Percentiles rank a stretch among this genome's conserved stretches.
Evolutionary conservation across 2,113 vertebrate genomes (phyloP).

Genomic region (Perognathus longimembris): DNA sequence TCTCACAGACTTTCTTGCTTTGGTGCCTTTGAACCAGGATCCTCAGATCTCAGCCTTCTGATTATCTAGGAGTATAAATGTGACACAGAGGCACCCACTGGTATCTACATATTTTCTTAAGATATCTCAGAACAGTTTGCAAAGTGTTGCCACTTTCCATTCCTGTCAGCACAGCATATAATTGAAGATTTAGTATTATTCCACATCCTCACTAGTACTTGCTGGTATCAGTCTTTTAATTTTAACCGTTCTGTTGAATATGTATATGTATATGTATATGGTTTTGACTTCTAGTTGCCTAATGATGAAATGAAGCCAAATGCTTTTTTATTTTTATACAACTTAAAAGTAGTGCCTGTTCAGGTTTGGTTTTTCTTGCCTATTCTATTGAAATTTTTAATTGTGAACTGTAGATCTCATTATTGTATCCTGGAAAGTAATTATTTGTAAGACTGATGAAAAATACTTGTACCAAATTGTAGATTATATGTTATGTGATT

Average conservation of each 20-base stretch:
- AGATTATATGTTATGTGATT: not conserved
- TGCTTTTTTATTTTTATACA: not conserved
- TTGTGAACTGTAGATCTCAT: not conserved
- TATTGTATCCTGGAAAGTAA: not conserved
- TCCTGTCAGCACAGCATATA: not conserved
- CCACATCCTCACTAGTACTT: not conserved
- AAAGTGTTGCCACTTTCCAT: not conserved
- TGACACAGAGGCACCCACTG: no score
- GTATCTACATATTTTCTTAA: not conserved
- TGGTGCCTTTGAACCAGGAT: no score
- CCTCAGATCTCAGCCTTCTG: no score
- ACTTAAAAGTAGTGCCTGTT: not conserved
- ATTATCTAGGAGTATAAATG: no score
- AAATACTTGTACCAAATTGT: not conserved
- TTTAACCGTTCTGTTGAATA: not conserved
- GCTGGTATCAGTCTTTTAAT: not conserved
- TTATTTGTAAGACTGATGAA: not conserved
- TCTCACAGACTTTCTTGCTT: no score
- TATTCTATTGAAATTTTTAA: not conserved
- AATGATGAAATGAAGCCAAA: not conserved
- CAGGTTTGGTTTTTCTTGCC: not conserved
- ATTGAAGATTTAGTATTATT: not conserved
- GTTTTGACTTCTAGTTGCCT: constrained; percentile 5
- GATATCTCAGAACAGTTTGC: not conserved
- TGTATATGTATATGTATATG: not conserved